A percentile compares a stretch with the other conserved stretches of the same genome.
These are phyloP conservation scores for Acanthoscelides obtectus DNA, from an alignment of 2,888 invertebrate species.

Conservation along the genomic window DNA sequence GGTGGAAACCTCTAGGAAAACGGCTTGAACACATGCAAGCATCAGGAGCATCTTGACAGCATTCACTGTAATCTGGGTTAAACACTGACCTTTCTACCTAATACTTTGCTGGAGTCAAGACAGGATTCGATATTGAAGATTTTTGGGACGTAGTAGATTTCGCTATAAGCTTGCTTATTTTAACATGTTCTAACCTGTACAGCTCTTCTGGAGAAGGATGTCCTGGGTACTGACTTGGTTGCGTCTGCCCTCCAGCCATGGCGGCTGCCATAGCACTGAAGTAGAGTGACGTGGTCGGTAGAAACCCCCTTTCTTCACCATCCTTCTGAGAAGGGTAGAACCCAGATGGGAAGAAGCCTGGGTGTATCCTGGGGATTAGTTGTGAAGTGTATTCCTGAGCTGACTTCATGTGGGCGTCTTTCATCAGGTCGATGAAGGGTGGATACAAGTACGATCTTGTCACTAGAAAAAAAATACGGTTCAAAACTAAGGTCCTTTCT, in stretches of 20 bases:
- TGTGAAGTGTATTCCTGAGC: conserved; percentile 41
- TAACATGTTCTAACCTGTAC: conserved; percentile 48
- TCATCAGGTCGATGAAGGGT: conserved; percentile 58
- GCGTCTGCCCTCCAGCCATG: conserved; percentile 46
- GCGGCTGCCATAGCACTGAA: conserved; percentile 67
- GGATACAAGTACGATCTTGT: conserved; percentile 61
- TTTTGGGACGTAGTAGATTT: too few relatives aligned
- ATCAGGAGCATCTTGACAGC: too few relatives aligned
- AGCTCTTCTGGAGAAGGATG: conserved; percentile 55
- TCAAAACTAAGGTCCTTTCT: background rate
- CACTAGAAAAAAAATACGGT: conserved; percentile 26
- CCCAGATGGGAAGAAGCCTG: conserved; percentile 54
- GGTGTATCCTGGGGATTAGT: conserved; percentile 48
- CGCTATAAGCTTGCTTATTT: too few relatives aligned
- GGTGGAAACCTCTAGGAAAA: too few relatives aligned
- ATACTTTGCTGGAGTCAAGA: too few relatives aligned
- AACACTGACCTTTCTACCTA: too few relatives aligned
- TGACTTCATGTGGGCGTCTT: conserved; percentile 51
- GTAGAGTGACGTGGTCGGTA: conserved; percentile 54
- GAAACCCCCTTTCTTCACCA: conserved; percentile 47
- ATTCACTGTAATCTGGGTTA: too few relatives aligned
- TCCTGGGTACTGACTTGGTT: conserved; percentile 46
- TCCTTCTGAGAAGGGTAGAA: conserved; percentile 50
- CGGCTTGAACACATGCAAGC: too few relatives aligned
- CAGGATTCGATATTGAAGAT: too few relatives aligned